Conservation (phyloP, 2,888 invertebrate genomes). For the Limnephilus auricula region DNA sequence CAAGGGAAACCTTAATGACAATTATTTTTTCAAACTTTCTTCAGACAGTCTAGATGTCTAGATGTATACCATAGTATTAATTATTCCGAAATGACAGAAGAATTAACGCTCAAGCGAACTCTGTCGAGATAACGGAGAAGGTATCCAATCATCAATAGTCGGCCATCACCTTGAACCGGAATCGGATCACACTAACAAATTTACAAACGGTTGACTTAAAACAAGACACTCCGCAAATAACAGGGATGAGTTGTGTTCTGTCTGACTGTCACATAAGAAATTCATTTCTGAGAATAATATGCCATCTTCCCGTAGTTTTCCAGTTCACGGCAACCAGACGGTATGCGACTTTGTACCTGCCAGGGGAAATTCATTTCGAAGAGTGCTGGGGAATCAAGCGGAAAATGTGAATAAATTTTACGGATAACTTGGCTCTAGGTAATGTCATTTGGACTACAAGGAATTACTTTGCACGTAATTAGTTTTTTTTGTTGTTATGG, state of each 20-base stretch:
- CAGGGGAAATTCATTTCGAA: neutral
- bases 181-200: too few species aligned
- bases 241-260: neutral
- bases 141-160: too few species aligned
- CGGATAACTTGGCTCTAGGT: neutral
- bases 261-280: neutral
- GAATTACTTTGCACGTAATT: neutral
- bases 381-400: neutral
- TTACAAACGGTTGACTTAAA: too few species aligned
- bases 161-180: too few species aligned
- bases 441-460: neutral
- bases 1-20: too few species aligned
- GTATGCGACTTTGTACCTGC: neutral
- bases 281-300: neutral
- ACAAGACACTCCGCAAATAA: too few species aligned
- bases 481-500: neutral
- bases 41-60: too few species aligned
- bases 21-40: too few species aligned
- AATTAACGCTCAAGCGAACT: too few species aligned
- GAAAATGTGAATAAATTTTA: neutral
- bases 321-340: neutral
- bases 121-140: too few species aligned
- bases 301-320: neutral
- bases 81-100: too few species aligned
- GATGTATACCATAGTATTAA: too few species aligned